A percentile compares a stretch with the other conserved stretches of the same genome.
phyloP scores from a whole-genome alignment of 2,797 vertebrate genomes.

The Nannoperca obscura region DNA sequence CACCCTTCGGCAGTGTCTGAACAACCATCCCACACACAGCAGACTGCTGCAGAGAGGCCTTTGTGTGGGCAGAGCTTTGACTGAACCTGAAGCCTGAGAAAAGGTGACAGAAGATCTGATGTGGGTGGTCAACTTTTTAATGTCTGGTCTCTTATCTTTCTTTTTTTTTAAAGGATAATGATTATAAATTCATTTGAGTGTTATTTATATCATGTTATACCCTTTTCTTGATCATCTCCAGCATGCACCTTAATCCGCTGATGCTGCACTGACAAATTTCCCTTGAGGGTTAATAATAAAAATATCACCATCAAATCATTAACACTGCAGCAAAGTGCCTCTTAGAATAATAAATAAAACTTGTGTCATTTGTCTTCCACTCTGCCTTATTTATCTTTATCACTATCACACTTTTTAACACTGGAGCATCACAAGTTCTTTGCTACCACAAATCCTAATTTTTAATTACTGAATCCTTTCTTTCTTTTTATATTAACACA shows the following conservation, averaged over 20 bases:
- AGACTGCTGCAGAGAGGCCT: slow-evolving; percentile 48
- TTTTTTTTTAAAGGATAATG: neutral
- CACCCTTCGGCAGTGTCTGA: slow-evolving; percentile 44
- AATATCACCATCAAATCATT: neutral
- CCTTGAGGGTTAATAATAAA: neutral
- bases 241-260: neutral
- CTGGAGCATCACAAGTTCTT: neutral
- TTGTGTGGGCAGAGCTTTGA: slow-evolving; percentile 61
- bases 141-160: slow-evolving; percentile 4
- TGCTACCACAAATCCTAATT: neutral
- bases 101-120: slow-evolving; percentile 1
- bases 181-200: neutral
- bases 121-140: slow-evolving; percentile 32
- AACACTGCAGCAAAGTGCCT: neutral
- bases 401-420: neutral
- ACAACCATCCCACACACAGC: slow-evolving; percentile 61
- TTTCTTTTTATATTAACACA: neutral
- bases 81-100: slow-evolving; percentile 41
- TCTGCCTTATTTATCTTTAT: neutral
- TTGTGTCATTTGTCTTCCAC: neutral
- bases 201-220: neutral
- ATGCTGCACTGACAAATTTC: neutral
- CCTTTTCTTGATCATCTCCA: neutral
- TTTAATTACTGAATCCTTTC: neutral
- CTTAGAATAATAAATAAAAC: neutral